Percentiles rank a stretch among this genome's conserved stretches.
These are phyloP conservation scores for Dinomys branickii DNA, from an alignment of 2,113 vertebrate genomes.

Conservation along the genomic window DNA sequence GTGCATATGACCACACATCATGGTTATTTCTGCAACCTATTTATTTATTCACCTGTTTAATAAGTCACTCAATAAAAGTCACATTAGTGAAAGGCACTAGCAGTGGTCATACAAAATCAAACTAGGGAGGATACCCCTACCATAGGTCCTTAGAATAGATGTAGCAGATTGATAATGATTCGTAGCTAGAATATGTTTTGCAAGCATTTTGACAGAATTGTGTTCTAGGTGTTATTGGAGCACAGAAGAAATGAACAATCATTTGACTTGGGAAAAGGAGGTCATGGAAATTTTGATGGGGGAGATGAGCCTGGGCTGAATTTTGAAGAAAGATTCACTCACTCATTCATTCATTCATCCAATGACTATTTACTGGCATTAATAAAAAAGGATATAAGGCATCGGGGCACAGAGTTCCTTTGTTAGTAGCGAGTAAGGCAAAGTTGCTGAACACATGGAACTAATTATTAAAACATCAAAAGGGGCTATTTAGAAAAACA, in stretches of 20 bases:
- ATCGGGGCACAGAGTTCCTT: neutral
- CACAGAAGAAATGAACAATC: neutral
- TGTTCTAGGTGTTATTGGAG: neutral
- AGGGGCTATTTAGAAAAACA: neutral
- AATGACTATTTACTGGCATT: neutral
- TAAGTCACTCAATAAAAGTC: neutral
- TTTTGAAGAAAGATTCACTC: slow-evolving; percentile 6
- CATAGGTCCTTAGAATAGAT: neutral
- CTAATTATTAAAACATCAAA: slow-evolving; percentile 58
- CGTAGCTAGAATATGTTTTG: neutral
- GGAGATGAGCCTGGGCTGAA: neutral
- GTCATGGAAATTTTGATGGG: neutral
- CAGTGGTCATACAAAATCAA: neutral
- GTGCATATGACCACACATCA: neutral
- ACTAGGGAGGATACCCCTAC: neutral
- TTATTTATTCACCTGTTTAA: slow-evolving; percentile 9
- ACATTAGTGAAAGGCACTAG: neutral
- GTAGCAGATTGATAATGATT: neutral
- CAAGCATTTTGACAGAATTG: neutral
- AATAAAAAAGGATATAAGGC: neutral
- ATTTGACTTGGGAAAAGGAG: neutral
- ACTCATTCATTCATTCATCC: neutral
- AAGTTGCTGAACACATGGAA: slow-evolving; percentile 20
- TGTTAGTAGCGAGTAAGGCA: neutral
- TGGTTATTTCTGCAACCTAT: neutral